Evolutionary conservation across 2,113 vertebrate genomes (phyloP), one percentile per base, ranked within the genome.

Genomic region (Cheilinus undulatus): DNA sequence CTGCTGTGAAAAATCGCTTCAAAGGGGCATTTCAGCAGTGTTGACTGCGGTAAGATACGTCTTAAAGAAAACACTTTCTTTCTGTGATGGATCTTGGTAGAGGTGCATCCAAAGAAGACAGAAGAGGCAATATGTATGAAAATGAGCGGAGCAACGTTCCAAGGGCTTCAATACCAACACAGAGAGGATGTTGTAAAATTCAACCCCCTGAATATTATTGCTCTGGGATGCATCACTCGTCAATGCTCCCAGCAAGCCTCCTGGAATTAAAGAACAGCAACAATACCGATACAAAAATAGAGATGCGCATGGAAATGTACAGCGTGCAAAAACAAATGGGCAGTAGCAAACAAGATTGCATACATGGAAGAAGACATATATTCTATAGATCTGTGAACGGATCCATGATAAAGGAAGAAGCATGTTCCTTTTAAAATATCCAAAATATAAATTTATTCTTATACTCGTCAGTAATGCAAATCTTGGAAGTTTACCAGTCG

Each of bases 51-150:
- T 69, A 58, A 75, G 80, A 66, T 83, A 69, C 23, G 53, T 72
- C 77, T 76, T 75, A 83, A 88, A 82, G 73, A 75, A 86, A 92
- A 81, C 76, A 78, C 75, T 86, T 74, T 82, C 68, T 59, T 65
- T 57, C 73, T 62, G 76, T 86, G 88, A 90, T 83, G 74, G 74
- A 79, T 80, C 70, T 86, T 61, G 56, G 69, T 64, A 32, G 65
- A 88, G 69, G 69, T 80, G 75, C 67, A 75, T 74, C 83, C 72
- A 71, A 78, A 80, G 75, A 82, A 84, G 80, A 88, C 77, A 78
- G 73, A 89, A 60, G 73, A 88, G 85, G 85, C 86, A 84, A 88
- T 91, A 84, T 89, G 86, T 88, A 91, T 92, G 90, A 91, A 91
- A 91, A 90, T 89, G 82, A 90, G 86, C 84, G 46, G 54, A 67